Conservation (phyloP, 2,888 invertebrate species). For the Deilephila elpenor region DNA sequence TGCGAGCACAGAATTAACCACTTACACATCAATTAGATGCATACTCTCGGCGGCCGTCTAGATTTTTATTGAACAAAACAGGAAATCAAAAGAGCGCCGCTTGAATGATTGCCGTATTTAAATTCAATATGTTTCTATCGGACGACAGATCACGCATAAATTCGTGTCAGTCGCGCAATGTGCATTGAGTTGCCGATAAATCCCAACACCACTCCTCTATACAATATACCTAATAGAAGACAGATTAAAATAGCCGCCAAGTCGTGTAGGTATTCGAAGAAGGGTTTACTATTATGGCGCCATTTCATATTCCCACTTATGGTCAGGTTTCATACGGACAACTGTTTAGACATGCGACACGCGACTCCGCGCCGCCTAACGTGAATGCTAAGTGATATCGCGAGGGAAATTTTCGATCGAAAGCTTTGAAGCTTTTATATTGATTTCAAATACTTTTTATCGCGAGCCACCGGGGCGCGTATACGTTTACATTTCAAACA, state of each 20-base stretch:
- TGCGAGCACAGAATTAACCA: slow-evolving; percentile 46
- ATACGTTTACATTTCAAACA: background rate
- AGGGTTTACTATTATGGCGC: slow-evolving; percentile 53
- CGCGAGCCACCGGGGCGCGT: background rate
- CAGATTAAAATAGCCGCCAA: slow-evolving; percentile 35
- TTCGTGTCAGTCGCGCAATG: slow-evolving; percentile 2
- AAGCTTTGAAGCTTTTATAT: slow-evolving; percentile 33
- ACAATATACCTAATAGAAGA: slow-evolving; percentile 24
- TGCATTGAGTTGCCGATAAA: slow-evolving; percentile 4
- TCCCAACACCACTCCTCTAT: slow-evolving; percentile 4
- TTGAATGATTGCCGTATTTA: slow-evolving; percentile 10
- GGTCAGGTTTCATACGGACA: slow-evolving; percentile 51
- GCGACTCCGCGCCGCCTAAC: slow-evolving; percentile 47
- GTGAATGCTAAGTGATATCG: slow-evolving; percentile 57
- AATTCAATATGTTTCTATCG: background rate
- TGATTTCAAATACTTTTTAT: slow-evolving; percentile 20
- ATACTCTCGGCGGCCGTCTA: slow-evolving; percentile 1
- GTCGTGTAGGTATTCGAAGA: slow-evolving; percentile 49
- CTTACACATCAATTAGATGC: background rate
- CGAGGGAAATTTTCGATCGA: slow-evolving; percentile 48
- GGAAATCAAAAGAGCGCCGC: slow-evolving; percentile 13
- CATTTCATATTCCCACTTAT: slow-evolving; percentile 57
- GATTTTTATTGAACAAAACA: slow-evolving; percentile 12
- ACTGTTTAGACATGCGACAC: slow-evolving; percentile 58
- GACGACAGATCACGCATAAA: background rate